Conservation (phyloP, 2,888 invertebrate species). For the Stictocephala bisonia region DNA sequence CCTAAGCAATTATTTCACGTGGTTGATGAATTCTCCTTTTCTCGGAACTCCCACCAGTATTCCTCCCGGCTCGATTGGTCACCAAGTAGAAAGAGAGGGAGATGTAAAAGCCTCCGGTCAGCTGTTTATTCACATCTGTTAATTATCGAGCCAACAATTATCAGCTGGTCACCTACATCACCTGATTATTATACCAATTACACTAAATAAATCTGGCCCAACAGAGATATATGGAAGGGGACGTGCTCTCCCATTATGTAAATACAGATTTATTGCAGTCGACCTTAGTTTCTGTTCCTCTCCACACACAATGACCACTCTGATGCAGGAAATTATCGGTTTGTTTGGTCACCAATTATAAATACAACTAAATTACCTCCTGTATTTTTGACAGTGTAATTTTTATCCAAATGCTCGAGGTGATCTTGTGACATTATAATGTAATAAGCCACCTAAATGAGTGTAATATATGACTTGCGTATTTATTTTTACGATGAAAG, state of each 20-base stretch:
- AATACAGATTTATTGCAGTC: slow-evolving; percentile 6
- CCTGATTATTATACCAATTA: slow-evolving; percentile 38
- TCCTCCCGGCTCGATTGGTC: background rate
- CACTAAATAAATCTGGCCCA: slow-evolving; percentile 25
- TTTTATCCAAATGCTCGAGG: too few species aligned
- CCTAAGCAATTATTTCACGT: too few species aligned
- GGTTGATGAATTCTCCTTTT: too few species aligned
- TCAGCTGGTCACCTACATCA: slow-evolving; percentile 17
- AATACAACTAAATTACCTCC: too few species aligned
- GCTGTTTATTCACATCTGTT: slow-evolving; percentile 24
- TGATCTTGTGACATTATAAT: too few species aligned
- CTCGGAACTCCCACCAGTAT: too few species aligned
- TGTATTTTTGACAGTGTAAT: too few species aligned
- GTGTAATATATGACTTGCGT: too few species aligned
- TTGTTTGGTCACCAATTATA: too few species aligned
- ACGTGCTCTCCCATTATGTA: slow-evolving; percentile 30
- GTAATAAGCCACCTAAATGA: too few species aligned
- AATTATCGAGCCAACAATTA: slow-evolving; percentile 25
- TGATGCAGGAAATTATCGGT: background rate
- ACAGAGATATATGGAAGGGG: slow-evolving; percentile 26
- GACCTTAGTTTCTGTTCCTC: background rate
- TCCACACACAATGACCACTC: background rate
- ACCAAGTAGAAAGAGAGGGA: too few species aligned
- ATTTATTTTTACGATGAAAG: too few species aligned
- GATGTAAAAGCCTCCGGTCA: background rate